Evolutionary conservation across 2,797 vertebrate species (phyloP).

Genomic region (Bovichtus variegatus): DNA sequence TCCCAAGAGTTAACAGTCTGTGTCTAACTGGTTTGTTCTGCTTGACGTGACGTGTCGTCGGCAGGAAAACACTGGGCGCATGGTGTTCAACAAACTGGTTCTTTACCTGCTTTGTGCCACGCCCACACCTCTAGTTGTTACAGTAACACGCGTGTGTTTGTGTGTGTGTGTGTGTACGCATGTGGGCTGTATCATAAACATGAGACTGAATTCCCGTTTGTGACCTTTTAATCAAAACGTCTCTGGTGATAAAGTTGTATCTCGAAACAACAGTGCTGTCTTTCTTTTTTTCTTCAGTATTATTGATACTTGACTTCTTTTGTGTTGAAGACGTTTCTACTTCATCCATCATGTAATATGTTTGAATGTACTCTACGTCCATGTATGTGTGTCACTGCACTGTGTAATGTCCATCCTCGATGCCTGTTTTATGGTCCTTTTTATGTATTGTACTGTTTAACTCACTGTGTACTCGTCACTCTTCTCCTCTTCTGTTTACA

Average conservation of each 20-base stretch:
- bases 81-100: constrained; percentile 57
- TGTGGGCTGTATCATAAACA: constrained; percentile 15
- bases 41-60: neutral
- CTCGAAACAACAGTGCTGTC: neutral
- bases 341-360: neutral
- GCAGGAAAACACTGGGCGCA: neutral
- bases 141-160: constrained; percentile 4
- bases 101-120: constrained; percentile 34
- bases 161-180: neutral
- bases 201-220: constrained; percentile 36
- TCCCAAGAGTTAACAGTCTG: constrained; percentile 2
- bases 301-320: neutral
- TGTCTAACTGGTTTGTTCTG: constrained; percentile 21
- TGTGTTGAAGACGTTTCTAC: neutral
- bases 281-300: neutral
- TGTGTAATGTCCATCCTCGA: neutral
- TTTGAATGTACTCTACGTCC: neutral
- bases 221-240: constrained; percentile 10
- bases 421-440: neutral
- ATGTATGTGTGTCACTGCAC: neutral
- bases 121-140: constrained; percentile 36
- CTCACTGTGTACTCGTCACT: neutral
- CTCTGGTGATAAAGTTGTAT: constrained; percentile 1
- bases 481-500: neutral
- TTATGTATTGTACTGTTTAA: neutral